Base-by-base conservation (phyloP, 2,113 vertebrate species). In the Tylochromis polylepis region DNA sequence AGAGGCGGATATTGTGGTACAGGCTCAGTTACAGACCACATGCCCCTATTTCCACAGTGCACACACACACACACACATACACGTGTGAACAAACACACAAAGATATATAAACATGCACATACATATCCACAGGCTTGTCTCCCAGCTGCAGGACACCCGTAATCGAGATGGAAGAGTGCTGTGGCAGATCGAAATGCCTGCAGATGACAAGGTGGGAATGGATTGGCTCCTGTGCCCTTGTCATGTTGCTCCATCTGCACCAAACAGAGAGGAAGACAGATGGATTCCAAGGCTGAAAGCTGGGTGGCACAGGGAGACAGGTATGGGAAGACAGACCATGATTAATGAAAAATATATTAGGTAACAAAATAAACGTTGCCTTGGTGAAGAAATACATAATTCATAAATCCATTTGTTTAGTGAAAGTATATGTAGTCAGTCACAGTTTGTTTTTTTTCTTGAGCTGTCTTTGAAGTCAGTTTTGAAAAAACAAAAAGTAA, bases 101-200 rank as follows among this genome's bases (percentile, higher is more conserved):
- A 85, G 46, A 83, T 60, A 84, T 79, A 84, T 79, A 79, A 8
- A 55, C 62, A 84, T 36, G 22, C 78, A 81, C 57, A 41, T n/a
- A 81, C 96, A 87, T 82, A 84, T 53, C 49, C 72, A 85, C 80
- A 57, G 65, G 79, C 88, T 85, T 72, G 86, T 94, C 56, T 95
- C 81, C 95, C 75, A 59, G 92, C 83, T 91, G 97, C 95, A 94
- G 83, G 29, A 60, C 94, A 96, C 89, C 57, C 95, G 96, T 94
- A 95, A 96, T 93, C 77, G 96, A 96, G 98, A 98, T 94, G 97
- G 97, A 87, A 90, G 93, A 94, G 89, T 75, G 43, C 89, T 80
- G 82, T 85, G 94, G 92, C 93, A 92, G 93, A 95, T 95, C 92
- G 91, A 96, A 95, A 92, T 80, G 89, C 91, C 91, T 90, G 90